Evolutionary conservation across 2,797 vertebrate genomes (phyloP).

Genomic region (Xiphophorus birchmanni): DNA sequence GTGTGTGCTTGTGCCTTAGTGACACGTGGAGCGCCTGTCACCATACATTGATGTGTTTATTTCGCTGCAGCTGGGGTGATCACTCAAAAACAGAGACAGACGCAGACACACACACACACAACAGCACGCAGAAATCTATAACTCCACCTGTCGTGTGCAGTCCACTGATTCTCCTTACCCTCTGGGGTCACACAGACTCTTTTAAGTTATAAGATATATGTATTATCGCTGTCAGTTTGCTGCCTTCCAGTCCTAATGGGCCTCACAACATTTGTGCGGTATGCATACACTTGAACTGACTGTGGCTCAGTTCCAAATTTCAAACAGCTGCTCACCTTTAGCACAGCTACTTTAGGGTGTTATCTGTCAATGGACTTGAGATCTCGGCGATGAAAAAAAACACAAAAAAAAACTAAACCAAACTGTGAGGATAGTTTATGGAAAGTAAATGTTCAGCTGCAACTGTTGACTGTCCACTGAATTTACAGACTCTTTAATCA

Average conservation of each 20-base stretch:
- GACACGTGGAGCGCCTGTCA: constrained; percentile 69
- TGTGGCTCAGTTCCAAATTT: constrained; percentile 17
- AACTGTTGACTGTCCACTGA: constrained; percentile 42
- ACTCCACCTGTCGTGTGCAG: constrained; percentile 48
- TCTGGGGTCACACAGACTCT: constrained; percentile 56
- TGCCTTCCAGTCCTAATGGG: constrained; percentile 27
- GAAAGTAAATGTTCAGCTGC: constrained; percentile 30
- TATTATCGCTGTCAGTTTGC: constrained; percentile 30
- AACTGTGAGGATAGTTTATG: constrained; percentile 10
- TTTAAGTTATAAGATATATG: constrained; percentile 48
- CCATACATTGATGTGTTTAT: constrained; percentile 78
- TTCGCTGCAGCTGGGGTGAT: constrained; percentile 77
- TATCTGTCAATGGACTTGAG: not conserved
- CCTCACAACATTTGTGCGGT: constrained; percentile 8
- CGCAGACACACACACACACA: constrained; percentile 32
- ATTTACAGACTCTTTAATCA: constrained; percentile 29
- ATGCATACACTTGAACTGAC: constrained; percentile 2
- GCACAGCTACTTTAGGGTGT: not conserved
- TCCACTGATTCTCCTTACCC: constrained; percentile 43
- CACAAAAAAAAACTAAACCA: not conserved
- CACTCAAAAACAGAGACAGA: constrained; percentile 69
- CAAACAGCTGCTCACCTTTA: constrained; percentile 5
- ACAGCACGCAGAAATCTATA: constrained; percentile 25
- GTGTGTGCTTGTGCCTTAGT: constrained; percentile 37
- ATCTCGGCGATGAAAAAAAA: not conserved